Conservation (phyloP, 2,797 vertebrate genomes). For the Aphelocoma californica region DNA sequence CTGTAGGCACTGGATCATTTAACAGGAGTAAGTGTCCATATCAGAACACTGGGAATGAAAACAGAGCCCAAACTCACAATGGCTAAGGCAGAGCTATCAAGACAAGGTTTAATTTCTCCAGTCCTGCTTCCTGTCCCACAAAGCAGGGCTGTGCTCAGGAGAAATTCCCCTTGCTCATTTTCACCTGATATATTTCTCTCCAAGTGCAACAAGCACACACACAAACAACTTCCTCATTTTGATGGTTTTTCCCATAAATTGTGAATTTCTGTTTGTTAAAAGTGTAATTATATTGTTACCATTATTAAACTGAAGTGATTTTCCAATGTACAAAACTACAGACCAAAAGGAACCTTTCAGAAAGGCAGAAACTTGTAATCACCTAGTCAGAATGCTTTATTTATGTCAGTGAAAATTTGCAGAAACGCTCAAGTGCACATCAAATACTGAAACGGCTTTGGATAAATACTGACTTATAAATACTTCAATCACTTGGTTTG, state of each 20-base stretch:
- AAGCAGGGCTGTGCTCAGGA: background rate
- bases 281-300: background rate
- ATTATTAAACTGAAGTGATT: background rate
- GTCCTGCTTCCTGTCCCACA: background rate
- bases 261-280: background rate
- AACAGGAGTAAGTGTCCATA: background rate
- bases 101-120: background rate
- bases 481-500: background rate
- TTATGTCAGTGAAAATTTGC: background rate
- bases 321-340: background rate
- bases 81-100: background rate
- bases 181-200: background rate
- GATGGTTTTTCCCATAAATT: background rate
- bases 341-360: background rate
- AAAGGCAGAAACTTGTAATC: background rate
- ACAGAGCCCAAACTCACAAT: rapidly evolving
- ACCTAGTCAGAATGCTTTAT: background rate
- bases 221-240: background rate
- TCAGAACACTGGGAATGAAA: background rate
- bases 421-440: background rate
- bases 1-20: background rate
- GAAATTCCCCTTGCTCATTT: background rate
- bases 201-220: rapidly evolving
- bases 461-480: background rate
- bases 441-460: background rate